Conservation (phyloP, 2,888 invertebrate species). For the Andrena praecox region DNA sequence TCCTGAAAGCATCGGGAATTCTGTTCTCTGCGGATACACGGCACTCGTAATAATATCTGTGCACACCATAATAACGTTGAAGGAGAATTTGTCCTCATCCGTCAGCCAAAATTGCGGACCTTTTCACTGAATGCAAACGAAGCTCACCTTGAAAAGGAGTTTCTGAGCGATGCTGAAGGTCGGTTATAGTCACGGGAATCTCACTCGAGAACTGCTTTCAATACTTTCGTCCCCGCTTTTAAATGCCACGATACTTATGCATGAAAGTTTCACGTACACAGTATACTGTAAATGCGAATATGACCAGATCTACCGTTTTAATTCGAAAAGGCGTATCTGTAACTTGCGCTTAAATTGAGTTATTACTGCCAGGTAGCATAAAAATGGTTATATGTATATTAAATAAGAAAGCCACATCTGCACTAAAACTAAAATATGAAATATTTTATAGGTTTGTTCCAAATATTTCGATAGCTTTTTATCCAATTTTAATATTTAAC, state of each 20-base stretch:
- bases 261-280: slow-evolving; percentile 37
- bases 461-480: too few species aligned
- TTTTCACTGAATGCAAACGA: slow-evolving; percentile 71
- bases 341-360: too few species aligned
- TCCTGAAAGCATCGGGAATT: slow-evolving; percentile 26
- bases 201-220: slow-evolving; percentile 60
- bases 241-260: slow-evolving; percentile 47
- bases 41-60: slow-evolving; percentile 60
- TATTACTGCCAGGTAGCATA: too few species aligned
- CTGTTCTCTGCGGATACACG: slow-evolving; percentile 30
- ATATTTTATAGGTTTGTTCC: too few species aligned
- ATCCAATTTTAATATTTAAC: too few species aligned
- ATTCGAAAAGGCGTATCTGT: too few species aligned
- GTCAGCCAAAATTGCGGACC: slow-evolving; percentile 64
- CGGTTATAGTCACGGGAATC: slow-evolving; percentile 69
- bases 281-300: not conserved
- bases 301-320: not conserved
- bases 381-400: too few species aligned
- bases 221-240: slow-evolving; percentile 51
- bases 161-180: slow-evolving; percentile 58
- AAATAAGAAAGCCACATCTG: too few species aligned
- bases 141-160: slow-evolving; percentile 55
- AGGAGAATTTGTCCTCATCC: slow-evolving; percentile 63
- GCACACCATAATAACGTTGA: slow-evolving; percentile 60
- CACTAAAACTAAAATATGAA: too few species aligned